Evolutionary conservation across 2,888 invertebrate species (phyloP).

Genomic region (Morpho deidamia): DNA sequence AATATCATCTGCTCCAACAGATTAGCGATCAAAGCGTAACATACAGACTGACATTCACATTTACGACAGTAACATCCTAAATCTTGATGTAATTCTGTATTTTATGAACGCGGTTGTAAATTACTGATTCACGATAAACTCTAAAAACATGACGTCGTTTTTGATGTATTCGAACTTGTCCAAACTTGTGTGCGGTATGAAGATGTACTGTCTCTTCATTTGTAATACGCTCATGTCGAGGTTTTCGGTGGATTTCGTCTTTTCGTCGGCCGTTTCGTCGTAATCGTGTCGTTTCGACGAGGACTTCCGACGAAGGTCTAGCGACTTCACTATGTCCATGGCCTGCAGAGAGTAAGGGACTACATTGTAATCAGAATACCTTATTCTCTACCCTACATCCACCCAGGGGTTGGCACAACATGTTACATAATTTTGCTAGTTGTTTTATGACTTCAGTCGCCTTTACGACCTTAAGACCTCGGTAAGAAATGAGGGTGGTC

Average conservation of each 20-base stretch:
- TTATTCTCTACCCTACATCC: too few species aligned
- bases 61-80: too few species aligned
- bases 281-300: constrained; percentile 59
- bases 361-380: too few species aligned
- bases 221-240: constrained; percentile 55
- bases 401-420: too few species aligned
- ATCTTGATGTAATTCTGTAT: too few species aligned
- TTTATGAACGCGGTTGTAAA: constrained; percentile 19
- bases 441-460: too few species aligned
- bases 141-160: constrained; percentile 80
- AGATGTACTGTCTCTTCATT: constrained; percentile 78
- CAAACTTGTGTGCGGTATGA: constrained; percentile 81
- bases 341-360: constrained; percentile 46
- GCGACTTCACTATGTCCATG: constrained; percentile 81
- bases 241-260: constrained; percentile 44
- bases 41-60: too few species aligned
- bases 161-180: constrained; percentile 79
- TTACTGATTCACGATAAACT: constrained; percentile 67
- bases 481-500: too few species aligned
- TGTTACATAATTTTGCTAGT: too few species aligned
- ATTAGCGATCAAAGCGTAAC: too few species aligned
- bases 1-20: too few species aligned
- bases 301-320: constrained; percentile 67
- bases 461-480: too few species aligned
- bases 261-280: constrained; percentile 47